Evolutionary conservation across 2,797 vertebrate species (phyloP).

Genomic region (Dryobates pubescens): DNA sequence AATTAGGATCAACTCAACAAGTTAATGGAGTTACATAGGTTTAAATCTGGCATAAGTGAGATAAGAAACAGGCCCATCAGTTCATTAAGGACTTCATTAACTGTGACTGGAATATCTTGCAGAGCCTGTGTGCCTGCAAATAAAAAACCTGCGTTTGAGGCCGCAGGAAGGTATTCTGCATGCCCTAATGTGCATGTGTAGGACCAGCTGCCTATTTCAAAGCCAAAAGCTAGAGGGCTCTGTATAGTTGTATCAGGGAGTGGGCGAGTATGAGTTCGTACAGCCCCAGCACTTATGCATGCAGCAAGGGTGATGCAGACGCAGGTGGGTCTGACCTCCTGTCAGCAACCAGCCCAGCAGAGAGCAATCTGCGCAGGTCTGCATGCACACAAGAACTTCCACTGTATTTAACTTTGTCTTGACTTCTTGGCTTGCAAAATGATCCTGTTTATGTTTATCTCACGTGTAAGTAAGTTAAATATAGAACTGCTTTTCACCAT

Average conservation of each 20-base stretch:
- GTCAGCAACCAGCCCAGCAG: neutral
- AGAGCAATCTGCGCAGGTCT: neutral
- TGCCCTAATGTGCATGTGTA: neutral
- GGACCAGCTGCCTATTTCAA: neutral
- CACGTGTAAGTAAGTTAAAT: neutral
- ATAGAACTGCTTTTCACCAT: neutral
- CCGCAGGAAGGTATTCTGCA: neutral
- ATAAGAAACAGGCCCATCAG: conserved; percentile 59
- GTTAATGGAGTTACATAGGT: conserved; percentile 68
- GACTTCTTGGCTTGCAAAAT: neutral
- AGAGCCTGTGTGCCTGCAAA: conserved; percentile 35
- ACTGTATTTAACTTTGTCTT: neutral
- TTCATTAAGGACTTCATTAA: conserved; percentile 67
- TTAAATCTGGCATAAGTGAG: conserved; percentile 62
- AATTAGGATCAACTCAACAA: conserved; percentile 63
- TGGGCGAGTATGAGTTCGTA: fast-evolving
- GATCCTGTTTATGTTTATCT: conserved; percentile 33
- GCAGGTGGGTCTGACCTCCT: neutral
- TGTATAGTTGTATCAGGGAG: neutral
- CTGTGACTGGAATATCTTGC: conserved; percentile 39
- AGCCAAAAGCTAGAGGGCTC: conserved; percentile 16
- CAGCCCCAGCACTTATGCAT: neutral
- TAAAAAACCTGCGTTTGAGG: conserved; percentile 18
- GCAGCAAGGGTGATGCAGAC: neutral
- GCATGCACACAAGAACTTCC: neutral